phyloP scores from a whole-genome alignment of 2,888 invertebrate species.

The Gortyna flavago region DNA sequence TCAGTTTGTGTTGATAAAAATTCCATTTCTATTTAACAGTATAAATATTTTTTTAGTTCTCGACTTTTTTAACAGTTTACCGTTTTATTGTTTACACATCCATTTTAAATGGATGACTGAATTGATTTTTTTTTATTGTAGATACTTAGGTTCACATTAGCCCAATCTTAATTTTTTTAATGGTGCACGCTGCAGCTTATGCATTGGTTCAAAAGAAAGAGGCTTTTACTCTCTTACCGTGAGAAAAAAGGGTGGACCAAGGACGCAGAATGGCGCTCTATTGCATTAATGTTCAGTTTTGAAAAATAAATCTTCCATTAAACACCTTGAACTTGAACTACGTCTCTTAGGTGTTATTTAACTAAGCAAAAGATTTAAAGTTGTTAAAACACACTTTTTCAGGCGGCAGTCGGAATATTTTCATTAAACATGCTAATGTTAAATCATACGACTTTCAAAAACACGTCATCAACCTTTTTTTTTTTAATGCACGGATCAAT shows the following conservation, averaged over 20 bases:
- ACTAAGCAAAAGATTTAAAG: background rate
- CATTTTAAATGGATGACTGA: background rate
- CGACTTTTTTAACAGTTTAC: background rate
- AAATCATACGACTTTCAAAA: background rate
- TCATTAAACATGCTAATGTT: background rate
- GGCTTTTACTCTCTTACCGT: slow-evolving; percentile 85
- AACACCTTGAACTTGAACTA: background rate
- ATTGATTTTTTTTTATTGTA: background rate
- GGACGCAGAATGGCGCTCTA: slow-evolving; percentile 83
- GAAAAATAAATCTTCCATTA: background rate
- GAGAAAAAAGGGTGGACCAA: slow-evolving; percentile 84
- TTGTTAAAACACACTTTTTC: background rate
- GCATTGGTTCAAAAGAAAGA: slow-evolving; percentile 68
- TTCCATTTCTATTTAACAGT: background rate
- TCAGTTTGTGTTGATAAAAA: slow-evolving; percentile 22
- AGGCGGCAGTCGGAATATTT: background rate
- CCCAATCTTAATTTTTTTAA: background rate
- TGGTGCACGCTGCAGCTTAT: slow-evolving; percentile 63
- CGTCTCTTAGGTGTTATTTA: background rate
- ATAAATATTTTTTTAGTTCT: slow-evolving; percentile 4
- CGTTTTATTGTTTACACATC: slow-evolving; percentile 6
- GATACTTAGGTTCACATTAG: background rate
- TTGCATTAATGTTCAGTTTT: slow-evolving; percentile 82
- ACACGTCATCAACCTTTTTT: background rate
- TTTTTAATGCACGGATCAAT: background rate